phyloP scores from a whole-genome alignment of 2,888 invertebrate species.

The Mylabris sibirica region DNA sequence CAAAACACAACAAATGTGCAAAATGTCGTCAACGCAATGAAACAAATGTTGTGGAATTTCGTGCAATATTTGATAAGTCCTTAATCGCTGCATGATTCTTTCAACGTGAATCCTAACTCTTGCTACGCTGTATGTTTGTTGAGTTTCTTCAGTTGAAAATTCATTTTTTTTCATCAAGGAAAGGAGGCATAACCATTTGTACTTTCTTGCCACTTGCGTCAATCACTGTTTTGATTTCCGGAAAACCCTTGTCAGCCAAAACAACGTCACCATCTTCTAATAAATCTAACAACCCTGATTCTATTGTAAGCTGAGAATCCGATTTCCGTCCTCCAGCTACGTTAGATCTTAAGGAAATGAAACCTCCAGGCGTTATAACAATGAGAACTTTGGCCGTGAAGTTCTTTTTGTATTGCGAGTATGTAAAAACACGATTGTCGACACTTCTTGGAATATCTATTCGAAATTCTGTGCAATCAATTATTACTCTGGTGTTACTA shows the following conservation, averaged over 20 bases:
- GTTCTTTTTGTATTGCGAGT: constrained; percentile 18
- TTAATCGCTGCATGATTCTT: constrained; percentile 30
- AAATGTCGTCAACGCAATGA: constrained; percentile 18
- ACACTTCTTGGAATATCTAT: constrained; percentile 15
- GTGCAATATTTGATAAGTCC: constrained; percentile 21
- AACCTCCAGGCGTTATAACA: constrained; percentile 3
- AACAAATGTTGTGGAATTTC: constrained; percentile 21
- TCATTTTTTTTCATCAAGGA: constrained; percentile 8
- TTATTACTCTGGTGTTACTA: constrained; percentile 16
- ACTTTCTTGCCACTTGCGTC: constrained; percentile 9
- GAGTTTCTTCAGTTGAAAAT: constrained; percentile 22
- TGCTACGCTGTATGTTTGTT: constrained; percentile 21
- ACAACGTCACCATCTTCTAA: constrained; percentile 20
- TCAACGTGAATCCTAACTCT: constrained; percentile 30
- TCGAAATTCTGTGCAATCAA: constrained; percentile 23
- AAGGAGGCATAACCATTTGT: constrained; percentile 21
- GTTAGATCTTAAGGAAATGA: constrained; percentile 7
- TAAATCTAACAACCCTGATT: constrained; percentile 17
- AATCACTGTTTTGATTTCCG: constrained; percentile 14
- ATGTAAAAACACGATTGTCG: constrained; percentile 13
- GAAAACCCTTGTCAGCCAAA: constrained; percentile 21
- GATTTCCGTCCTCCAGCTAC: too few species aligned
- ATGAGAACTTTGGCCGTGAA: too few species aligned
- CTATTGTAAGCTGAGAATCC: constrained; percentile 17
- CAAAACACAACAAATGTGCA: constrained; percentile 24